A percentile compares a stretch with the other conserved stretches of the same genome.
Conservation (phyloP, 2,113 vertebrate genomes). For the Microcebus griseorufus region DNA sequence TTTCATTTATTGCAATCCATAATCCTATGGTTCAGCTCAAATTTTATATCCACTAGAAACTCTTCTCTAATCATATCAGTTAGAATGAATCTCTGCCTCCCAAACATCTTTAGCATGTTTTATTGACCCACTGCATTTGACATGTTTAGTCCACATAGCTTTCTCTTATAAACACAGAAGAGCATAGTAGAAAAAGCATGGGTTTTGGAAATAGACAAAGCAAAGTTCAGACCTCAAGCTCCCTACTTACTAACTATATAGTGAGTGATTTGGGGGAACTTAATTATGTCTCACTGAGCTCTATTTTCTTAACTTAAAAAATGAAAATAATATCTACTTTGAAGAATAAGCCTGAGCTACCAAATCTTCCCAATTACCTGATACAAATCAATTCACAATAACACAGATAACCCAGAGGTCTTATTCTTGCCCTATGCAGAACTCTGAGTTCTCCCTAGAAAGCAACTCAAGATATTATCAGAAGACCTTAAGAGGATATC, state of each 20-base stretch:
- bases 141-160: constrained; percentile 39
- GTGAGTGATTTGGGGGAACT: neutral
- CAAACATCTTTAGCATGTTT: constrained; percentile 32
- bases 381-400: neutral
- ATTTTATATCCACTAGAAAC: constrained; percentile 47
- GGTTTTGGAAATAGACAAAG: constrained; percentile 5
- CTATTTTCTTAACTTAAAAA: constrained; percentile 49
- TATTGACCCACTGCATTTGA: constrained; percentile 50
- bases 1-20: constrained; percentile 23
- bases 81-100: constrained; percentile 33
- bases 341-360: neutral
- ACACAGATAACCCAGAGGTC: neutral
- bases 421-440: neutral
- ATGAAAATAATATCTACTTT: constrained; percentile 35
- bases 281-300: neutral
- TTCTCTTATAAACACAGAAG: constrained; percentile 36
- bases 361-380: neutral
- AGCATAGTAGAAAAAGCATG: constrained; percentile 19
- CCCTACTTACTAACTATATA: neutral
- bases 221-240: neutral
- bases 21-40: constrained; percentile 52
- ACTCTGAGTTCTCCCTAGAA: neutral
- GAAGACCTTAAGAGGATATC: neutral
- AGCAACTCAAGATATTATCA: neutral
- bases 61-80: constrained; percentile 49